A percentile compares a stretch with the other conserved stretches of the same genome.
Conservation (phyloP, 1,140 invertebrate species). For the Anoplophora glabripennis region DNA sequence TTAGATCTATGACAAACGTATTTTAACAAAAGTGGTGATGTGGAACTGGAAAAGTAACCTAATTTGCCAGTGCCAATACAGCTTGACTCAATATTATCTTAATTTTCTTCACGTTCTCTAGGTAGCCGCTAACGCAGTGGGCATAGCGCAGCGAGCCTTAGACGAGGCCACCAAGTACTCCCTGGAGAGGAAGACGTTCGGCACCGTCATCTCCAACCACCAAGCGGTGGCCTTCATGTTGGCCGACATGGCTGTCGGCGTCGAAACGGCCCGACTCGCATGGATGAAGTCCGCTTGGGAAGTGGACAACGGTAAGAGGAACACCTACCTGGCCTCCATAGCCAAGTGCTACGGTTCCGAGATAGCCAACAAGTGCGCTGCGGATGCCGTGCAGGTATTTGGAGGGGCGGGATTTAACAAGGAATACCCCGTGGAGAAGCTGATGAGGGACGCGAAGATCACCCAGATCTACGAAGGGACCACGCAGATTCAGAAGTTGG, state of each 20-base stretch:
- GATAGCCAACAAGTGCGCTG: slow-evolving; percentile 88
- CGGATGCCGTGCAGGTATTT: slow-evolving; percentile 95
- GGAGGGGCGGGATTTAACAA: slow-evolving; percentile 95
- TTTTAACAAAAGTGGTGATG: neutral
- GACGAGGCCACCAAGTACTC: slow-evolving; percentile 92
- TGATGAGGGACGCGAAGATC: slow-evolving; percentile 98
- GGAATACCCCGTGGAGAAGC: slow-evolving; percentile 96
- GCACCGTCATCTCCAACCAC: slow-evolving; percentile 74
- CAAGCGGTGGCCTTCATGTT: slow-evolving; percentile 92
- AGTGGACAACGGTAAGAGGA: slow-evolving; percentile 72
- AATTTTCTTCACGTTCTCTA: slow-evolving; percentile 36
- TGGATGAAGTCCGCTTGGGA: slow-evolving; percentile 85
- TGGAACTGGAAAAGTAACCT: too few species aligned
- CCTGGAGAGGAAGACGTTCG: slow-evolving; percentile 90
- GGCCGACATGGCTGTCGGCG: slow-evolving; percentile 90
- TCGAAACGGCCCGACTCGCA: slow-evolving; percentile 81
- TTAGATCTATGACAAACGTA: neutral
- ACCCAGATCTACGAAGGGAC: slow-evolving; percentile 98
- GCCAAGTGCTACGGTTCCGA: slow-evolving; percentile 91
- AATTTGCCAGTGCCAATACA: too few species aligned
- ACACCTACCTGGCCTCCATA: slow-evolving; percentile 85
- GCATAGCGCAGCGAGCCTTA: slow-evolving; percentile 81
- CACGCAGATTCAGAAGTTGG: slow-evolving; percentile 91
- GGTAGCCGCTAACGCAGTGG: slow-evolving; percentile 84
- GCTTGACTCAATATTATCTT: too few species aligned